A percentile compares a stretch with the other conserved stretches of the same genome.
Evolutionary conservation across 2,888 invertebrate species (phyloP).

Genomic region (Aleiodes alternator): DNA sequence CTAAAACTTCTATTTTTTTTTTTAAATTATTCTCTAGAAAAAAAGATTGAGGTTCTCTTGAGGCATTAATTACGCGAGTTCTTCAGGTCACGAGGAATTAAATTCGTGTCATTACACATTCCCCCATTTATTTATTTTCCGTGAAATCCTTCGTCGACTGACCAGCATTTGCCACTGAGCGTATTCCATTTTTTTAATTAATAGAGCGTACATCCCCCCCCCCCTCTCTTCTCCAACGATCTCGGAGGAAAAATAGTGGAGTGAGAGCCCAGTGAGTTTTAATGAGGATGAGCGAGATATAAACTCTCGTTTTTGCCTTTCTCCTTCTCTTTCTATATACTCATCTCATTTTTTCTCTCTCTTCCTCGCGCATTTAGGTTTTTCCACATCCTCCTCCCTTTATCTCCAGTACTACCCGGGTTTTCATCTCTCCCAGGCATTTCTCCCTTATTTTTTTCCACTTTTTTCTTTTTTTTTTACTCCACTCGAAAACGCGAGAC

Average conservation of each 20-base stretch:
- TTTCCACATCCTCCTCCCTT: conserved; percentile 47
- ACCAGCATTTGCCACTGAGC: conserved; percentile 62
- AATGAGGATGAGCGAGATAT: conserved; percentile 73
- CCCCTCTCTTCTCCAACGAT: conserved; percentile 37
- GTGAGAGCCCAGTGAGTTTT: conserved; percentile 54
- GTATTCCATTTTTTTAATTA: conserved; percentile 68
- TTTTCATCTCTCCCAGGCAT: conserved; percentile 48
- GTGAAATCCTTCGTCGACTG: conserved; percentile 54
- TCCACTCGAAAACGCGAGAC: conserved; percentile 55
- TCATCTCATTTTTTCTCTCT: conserved; percentile 38
- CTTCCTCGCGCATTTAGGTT: conserved; percentile 13
- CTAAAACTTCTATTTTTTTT: too few relatives aligned
- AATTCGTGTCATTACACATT: conserved; percentile 59
- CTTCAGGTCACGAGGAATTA: conserved; percentile 45
- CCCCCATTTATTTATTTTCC: conserved; percentile 46
- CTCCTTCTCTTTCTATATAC: conserved; percentile 47
- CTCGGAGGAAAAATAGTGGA: conserved; percentile 26
- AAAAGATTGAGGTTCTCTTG: background rate
- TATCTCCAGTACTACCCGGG: conserved; percentile 32
- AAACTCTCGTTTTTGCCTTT: conserved; percentile 25
- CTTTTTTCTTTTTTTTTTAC: conserved; percentile 34
- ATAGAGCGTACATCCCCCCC: conserved; percentile 64
- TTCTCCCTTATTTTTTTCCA: conserved; percentile 36
- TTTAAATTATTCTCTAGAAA: too few relatives aligned
- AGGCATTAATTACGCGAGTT: conserved; percentile 23